Conservation (phyloP, 2,888 invertebrate species). For the Papilio protenor region DNA sequence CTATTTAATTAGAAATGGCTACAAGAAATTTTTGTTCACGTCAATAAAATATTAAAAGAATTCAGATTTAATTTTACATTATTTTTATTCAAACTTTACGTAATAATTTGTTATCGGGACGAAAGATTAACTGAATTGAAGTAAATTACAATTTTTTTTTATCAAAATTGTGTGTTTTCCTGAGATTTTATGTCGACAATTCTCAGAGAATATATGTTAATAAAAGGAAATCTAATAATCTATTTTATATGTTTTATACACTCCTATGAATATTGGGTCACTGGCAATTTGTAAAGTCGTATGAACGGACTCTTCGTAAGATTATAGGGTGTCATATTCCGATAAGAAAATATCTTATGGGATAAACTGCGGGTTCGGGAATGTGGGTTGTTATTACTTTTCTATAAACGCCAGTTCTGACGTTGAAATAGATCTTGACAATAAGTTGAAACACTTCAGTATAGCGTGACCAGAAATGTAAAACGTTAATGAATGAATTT, state of each 20-base stretch:
- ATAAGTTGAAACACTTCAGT: neutral
- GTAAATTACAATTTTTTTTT: too few relatives aligned
- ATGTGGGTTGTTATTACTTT: neutral
- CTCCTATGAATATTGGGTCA: neutral
- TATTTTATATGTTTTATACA: too few relatives aligned
- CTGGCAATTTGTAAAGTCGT: neutral
- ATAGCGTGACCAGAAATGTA: too few relatives aligned
- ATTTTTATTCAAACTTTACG: too few relatives aligned
- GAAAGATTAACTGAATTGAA: too few relatives aligned
- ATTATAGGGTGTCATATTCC: constrained; percentile 3
- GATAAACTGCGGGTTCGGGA: neutral
- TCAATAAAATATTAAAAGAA: neutral
- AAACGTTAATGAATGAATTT: too few relatives aligned
- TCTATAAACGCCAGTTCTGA: neutral
- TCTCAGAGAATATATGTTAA: too few relatives aligned
- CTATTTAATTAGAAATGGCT: constrained; percentile 51
- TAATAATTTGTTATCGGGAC: too few relatives aligned
- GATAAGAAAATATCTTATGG: constrained; percentile 12
- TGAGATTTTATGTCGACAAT: too few relatives aligned
- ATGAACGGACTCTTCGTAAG: neutral
- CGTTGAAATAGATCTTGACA: neutral
- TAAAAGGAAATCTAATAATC: too few relatives aligned
- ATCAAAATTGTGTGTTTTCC: too few relatives aligned
- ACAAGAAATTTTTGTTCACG: neutral
- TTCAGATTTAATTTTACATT: too few relatives aligned